These are phyloP conservation scores for Acromyrmex echinatior DNA, from an alignment of 1,140 invertebrate species.

Conservation along the genomic window DNA sequence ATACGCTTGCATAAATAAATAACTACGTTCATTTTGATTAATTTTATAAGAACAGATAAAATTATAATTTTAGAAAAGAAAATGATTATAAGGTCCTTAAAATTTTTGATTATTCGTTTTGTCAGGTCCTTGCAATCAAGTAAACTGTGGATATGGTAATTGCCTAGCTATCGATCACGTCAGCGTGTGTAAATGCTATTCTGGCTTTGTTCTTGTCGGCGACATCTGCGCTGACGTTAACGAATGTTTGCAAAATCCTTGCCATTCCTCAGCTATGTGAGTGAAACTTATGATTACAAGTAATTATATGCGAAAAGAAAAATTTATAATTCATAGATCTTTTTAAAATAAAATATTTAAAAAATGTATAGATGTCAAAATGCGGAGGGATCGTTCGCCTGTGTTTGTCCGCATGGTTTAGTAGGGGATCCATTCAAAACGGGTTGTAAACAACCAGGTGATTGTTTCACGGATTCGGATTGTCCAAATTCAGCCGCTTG, in stretches of 20 bases:
- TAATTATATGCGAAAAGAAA: background rate
- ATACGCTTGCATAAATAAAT: background rate
- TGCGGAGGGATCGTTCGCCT: conserved; percentile 91
- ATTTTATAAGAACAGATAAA: background rate
- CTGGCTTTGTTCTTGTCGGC: conserved; percentile 90
- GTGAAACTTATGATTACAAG: conserved; percentile 49
- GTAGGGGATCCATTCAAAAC: conserved; percentile 91
- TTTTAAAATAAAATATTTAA: conserved; percentile 2
- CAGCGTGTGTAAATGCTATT: conserved; percentile 91
- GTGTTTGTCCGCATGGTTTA: conserved; percentile 92
- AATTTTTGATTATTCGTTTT: conserved; percentile 67
- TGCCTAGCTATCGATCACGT: conserved; percentile 91
- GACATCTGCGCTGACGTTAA: conserved; percentile 93
- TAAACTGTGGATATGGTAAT: conserved; percentile 91
- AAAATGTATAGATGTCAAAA: conserved; percentile 89
- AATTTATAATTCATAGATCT: background rate
- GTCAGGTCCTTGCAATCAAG: conserved; percentile 91
- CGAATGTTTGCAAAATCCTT: conserved; percentile 93
- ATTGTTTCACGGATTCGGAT: conserved; percentile 93
- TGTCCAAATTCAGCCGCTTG: conserved; percentile 93
- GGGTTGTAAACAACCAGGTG: conserved; percentile 92
- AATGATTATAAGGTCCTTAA: background rate
- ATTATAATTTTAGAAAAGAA: background rate
- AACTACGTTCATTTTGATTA: background rate
- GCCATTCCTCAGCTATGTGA: conserved; percentile 91